Evolutionary conservation across 2,797 vertebrate species (phyloP).

Genomic region (Podarcis siculus): DNA sequence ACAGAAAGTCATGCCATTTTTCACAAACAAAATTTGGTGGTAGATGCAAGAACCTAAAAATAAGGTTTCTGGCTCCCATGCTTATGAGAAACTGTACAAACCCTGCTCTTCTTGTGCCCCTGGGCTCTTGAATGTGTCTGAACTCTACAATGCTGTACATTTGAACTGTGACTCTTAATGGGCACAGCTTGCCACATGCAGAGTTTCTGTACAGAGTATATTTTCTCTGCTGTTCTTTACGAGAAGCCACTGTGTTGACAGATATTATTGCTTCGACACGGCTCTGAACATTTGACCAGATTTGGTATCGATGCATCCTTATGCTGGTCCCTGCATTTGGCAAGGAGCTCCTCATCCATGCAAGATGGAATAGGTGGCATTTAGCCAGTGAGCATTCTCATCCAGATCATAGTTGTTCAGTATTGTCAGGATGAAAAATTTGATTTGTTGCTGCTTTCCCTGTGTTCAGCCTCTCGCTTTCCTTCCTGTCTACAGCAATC

Average conservation of each 20-base stretch:
- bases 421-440: neutral
- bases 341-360: neutral
- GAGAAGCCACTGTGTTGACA: neutral
- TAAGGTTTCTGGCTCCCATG: neutral
- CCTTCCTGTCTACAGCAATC: constrained; percentile 2
- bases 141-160: neutral
- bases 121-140: neutral
- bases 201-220: neutral
- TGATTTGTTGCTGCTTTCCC: neutral
- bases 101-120: neutral
- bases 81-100: neutral
- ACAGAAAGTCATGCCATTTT: neutral
- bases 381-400: neutral
- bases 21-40: neutral
- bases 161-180: neutral
- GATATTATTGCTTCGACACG: neutral
- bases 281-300: neutral
- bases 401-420: neutral
- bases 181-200: neutral
- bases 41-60: neutral
- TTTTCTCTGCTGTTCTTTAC: neutral
- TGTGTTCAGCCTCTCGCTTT: neutral
- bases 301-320: neutral
- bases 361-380: neutral
- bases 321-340: neutral